phyloP scores from a whole-genome alignment of 2,113 vertebrate species.

The Cacatua alba region DNA sequence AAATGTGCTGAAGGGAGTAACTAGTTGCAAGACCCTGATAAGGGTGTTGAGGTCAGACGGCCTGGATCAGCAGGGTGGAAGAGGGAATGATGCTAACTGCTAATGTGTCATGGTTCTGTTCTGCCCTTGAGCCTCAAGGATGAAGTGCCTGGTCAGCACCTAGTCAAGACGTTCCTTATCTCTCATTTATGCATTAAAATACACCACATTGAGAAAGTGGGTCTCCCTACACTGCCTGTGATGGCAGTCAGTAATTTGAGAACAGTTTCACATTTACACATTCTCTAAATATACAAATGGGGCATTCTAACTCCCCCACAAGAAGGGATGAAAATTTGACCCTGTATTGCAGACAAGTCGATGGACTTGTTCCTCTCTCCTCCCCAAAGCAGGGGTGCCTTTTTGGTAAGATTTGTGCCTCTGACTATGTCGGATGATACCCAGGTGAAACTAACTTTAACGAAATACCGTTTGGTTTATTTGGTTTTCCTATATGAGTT shows the following conservation, averaged over 20 bases:
- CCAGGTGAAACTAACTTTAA: neutral
- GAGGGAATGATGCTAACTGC: neutral
- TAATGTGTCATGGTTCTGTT: neutral
- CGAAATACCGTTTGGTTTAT: neutral
- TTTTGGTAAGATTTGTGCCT: neutral
- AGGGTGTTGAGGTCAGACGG: neutral
- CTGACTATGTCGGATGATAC: neutral
- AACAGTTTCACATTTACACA: neutral
- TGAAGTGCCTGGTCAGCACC: neutral
- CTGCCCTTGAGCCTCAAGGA: neutral
- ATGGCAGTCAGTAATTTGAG: neutral
- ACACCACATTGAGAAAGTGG: neutral
- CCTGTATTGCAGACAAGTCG: neutral
- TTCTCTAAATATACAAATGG: neutral
- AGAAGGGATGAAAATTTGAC: neutral
- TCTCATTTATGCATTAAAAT: neutral
- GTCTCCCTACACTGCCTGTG: neutral
- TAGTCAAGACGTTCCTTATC: neutral
- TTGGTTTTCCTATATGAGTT: neutral
- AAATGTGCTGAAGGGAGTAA: neutral
- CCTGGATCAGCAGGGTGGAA: neutral
- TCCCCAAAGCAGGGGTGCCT: neutral
- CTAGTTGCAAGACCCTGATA: neutral
- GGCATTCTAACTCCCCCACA: neutral
- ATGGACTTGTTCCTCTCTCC: neutral